A percentile compares a stretch with the other conserved stretches of the same genome.
These are phyloP conservation scores for Lucifuga dentata DNA, from an alignment of 2,113 vertebrate genomes.

Conservation along the genomic window DNA sequence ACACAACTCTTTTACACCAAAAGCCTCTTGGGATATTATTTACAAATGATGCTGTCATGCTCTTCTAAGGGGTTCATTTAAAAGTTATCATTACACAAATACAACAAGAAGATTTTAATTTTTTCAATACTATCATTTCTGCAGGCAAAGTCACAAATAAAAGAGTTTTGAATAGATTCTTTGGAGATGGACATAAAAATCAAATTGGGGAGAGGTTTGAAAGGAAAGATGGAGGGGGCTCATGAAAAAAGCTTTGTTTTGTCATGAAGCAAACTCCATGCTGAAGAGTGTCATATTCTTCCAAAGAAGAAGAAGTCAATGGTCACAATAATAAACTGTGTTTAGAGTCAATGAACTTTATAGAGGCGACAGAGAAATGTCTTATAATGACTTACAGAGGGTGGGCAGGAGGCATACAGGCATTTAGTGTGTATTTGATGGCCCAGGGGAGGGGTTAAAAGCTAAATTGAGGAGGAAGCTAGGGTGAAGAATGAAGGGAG, in stretches of 20 bases:
- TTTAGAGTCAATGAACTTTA: conserved; percentile 67
- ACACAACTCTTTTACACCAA: conserved; percentile 98
- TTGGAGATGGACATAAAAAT: conserved; percentile 87
- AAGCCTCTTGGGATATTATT: conserved; percentile 95
- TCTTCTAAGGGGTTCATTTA: conserved; percentile 90
- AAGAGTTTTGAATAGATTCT: conserved; percentile 87
- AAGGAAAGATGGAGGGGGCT: conserved; percentile 56
- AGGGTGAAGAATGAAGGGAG: conserved; percentile 59
- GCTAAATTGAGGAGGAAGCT: conserved; percentile 62
- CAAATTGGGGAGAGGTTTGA: conserved; percentile 43
- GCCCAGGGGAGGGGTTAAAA: conserved; percentile 54
- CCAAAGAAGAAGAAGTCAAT: conserved; percentile 77
- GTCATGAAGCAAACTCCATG: conserved; percentile 65
- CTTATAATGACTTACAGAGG: conserved; percentile 59
- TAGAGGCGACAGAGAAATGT: conserved; percentile 62
- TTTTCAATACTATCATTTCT: conserved; percentile 81
- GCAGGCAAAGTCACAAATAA: conserved; percentile 93
- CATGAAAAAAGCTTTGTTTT: conserved; percentile 51
- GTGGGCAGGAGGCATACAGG: conserved; percentile 61
- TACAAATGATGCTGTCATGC: conserved; percentile 99
- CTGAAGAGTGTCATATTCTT: conserved; percentile 66
- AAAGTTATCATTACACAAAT: conserved; percentile 97
- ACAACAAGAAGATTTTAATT: conserved; percentile 86
- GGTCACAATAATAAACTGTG: conserved; percentile 67
- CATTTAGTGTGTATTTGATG: conserved; percentile 59